A percentile compares a stretch with the other conserved stretches of the same genome.
Conservation (phyloP, 2,888 invertebrate genomes). For the Psococerastis gibbosa region DNA sequence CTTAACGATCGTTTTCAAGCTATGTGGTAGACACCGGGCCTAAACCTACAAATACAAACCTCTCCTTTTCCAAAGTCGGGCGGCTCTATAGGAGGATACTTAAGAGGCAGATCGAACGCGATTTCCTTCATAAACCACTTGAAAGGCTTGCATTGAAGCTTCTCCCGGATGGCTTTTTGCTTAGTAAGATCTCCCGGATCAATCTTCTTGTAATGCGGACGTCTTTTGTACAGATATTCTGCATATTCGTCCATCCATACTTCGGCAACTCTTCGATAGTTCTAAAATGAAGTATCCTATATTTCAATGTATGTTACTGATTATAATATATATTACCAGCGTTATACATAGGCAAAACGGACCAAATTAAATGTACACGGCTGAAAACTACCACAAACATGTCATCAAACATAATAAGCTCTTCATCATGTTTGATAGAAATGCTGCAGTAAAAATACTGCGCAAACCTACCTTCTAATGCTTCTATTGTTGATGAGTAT, state of each 20-base stretch:
- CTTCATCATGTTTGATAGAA: too few relatives aligned
- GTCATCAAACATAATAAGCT: conserved; percentile 7
- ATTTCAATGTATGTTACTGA: too few relatives aligned
- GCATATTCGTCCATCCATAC: conserved; percentile 99
- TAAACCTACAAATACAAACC: conserved; percentile 32
- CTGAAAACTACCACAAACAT: background rate
- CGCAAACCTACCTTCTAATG: too few relatives aligned
- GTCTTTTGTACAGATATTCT: conserved; percentile 57
- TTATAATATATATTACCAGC: conserved; percentile 2
- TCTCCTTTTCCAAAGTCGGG: conserved; percentile 62
- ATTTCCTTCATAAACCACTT: conserved; percentile 88
- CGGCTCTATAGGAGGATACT: conserved; percentile 79
- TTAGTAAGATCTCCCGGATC: conserved; percentile 62
- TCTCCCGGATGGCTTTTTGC: conserved; percentile 54
- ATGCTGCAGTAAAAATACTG: too few relatives aligned
- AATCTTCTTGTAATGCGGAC: conserved; percentile 54
- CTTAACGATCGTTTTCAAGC: too few relatives aligned
- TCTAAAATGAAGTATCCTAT: conserved; percentile 37
- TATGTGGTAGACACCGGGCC: too few relatives aligned
- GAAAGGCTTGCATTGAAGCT: conserved; percentile 73
- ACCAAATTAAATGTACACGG: background rate
- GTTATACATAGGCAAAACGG: background rate
- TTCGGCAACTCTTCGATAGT: conserved; percentile 81
- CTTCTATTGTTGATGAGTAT: too few relatives aligned
- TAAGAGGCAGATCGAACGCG: conserved; percentile 71